Conservation (phyloP, 2,797 vertebrate species). For the Pygocentrus nattereri region DNA sequence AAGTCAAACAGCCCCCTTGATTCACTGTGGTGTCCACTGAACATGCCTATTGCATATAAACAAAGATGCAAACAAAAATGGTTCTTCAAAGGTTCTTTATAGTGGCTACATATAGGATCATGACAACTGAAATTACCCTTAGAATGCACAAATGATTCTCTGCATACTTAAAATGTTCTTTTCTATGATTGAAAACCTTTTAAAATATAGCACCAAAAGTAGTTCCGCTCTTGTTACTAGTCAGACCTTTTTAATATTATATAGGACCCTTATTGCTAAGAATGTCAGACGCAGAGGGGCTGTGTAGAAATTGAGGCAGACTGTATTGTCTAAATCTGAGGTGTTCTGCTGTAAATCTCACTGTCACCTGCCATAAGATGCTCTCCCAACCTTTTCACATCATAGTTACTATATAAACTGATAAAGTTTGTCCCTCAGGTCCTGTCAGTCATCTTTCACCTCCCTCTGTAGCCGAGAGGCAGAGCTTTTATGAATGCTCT, state of each 20-base stretch:
- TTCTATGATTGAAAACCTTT: too few species aligned
- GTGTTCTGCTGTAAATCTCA: constrained; percentile 42
- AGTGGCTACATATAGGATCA: too few species aligned
- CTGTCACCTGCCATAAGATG: constrained; percentile 53
- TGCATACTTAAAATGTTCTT: too few species aligned
- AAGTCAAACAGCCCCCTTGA: neutral
- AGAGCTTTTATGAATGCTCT: constrained; percentile 25
- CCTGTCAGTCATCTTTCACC: constrained; percentile 43
- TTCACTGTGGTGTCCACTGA: neutral
- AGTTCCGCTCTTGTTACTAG: too few species aligned
- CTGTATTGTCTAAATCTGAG: constrained; percentile 36
- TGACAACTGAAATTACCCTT: too few species aligned
- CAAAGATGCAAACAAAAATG: too few species aligned
- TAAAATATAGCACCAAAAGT: too few species aligned
- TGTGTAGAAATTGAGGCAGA: constrained; percentile 14
- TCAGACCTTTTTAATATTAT: too few species aligned
- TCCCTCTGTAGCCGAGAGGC: constrained; percentile 15
- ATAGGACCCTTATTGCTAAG: too few species aligned
- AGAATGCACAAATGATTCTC: too few species aligned
- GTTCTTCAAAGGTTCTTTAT: too few species aligned
- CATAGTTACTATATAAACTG: constrained; percentile 11
- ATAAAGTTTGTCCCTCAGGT: constrained; percentile 34
- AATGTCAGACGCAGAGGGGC: neutral
- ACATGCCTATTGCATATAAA: too few species aligned
- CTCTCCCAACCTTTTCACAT: constrained; percentile 26